Evolutionary conservation across 2,888 invertebrate genomes (phyloP).

Genomic region (Habroteleia sp.): DNA sequence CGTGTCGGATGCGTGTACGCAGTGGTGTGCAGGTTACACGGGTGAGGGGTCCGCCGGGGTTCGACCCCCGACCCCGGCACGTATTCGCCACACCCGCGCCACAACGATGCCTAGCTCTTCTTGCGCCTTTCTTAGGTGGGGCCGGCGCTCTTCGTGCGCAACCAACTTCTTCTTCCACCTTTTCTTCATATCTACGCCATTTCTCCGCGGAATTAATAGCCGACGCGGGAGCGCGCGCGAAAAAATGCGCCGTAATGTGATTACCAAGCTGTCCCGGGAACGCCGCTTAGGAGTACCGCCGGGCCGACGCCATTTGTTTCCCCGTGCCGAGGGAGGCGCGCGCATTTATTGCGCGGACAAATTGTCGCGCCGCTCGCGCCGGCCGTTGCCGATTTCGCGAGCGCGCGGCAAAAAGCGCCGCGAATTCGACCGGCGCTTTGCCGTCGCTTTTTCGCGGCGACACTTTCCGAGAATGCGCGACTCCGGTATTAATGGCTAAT

Average conservation of each 20-base stretch:
- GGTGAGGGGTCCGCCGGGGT: constrained; percentile 75
- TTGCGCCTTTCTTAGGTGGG: constrained; percentile 75
- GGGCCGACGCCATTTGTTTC: constrained; percentile 36
- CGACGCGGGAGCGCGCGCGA: constrained; percentile 72
- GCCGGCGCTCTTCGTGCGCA: constrained; percentile 55
- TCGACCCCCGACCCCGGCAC: constrained; percentile 80
- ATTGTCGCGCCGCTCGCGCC: constrained; percentile 24
- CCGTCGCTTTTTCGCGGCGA: constrained; percentile 12
- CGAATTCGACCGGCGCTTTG: constrained; percentile 1
- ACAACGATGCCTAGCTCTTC: constrained; percentile 73
- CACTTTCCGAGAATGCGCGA: too few species aligned
- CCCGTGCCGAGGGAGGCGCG: constrained; percentile 23
- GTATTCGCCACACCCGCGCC: constrained; percentile 81
- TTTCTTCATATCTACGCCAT: constrained; percentile 55
- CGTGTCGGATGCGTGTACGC: constrained; percentile 62
- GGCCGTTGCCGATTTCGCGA: constrained; percentile 20
- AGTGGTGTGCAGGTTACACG: constrained; percentile 72
- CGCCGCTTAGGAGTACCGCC: constrained; percentile 61
- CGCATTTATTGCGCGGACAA: constrained; percentile 26
- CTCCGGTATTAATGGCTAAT: constrained; percentile 35
- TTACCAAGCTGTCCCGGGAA: constrained; percentile 78
- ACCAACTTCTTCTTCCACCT: constrained; percentile 46
- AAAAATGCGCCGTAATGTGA: constrained; percentile 78
- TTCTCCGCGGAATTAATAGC: constrained; percentile 77
- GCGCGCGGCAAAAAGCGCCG: background rate